Conservation (phyloP, 2,888 invertebrate species). For the Aspidiotus destructor region DNA sequence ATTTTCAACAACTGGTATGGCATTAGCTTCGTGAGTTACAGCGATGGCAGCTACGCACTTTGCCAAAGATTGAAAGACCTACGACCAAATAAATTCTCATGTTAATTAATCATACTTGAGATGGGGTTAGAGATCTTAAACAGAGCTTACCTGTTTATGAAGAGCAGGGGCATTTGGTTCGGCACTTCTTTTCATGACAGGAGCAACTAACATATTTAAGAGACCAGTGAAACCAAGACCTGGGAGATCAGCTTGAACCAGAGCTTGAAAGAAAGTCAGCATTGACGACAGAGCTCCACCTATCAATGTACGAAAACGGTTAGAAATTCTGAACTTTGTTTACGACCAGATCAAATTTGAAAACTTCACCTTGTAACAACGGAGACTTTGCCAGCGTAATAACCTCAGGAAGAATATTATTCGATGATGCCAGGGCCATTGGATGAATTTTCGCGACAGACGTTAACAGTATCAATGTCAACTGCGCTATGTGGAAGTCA, state of each 20-base stretch:
- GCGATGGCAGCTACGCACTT: constrained; percentile 93
- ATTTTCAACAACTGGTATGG: constrained; percentile 55
- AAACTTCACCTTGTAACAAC: constrained; percentile 63
- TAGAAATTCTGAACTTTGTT: neutral
- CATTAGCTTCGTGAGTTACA: constrained; percentile 63
- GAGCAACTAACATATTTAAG: constrained; percentile 63
- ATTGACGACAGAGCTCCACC: constrained; percentile 84
- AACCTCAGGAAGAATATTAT: constrained; percentile 68
- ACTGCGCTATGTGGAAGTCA: constrained; percentile 93
- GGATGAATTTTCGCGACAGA: constrained; percentile 71
- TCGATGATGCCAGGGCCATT: constrained; percentile 62
- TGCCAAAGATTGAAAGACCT: constrained; percentile 89
- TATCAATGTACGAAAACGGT: constrained; percentile 40
- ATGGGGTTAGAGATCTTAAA: too few species aligned
- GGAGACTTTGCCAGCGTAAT: constrained; percentile 81
- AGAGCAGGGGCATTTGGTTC: constrained; percentile 41
- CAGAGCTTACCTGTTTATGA: constrained; percentile 47
- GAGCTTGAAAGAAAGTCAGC: constrained; percentile 83
- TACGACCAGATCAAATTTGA: neutral
- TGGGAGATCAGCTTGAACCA: constrained; percentile 71
- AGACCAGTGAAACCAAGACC: constrained; percentile 73
- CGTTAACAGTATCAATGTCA: constrained; percentile 71
- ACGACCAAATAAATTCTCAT: too few species aligned
- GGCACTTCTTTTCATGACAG: constrained; percentile 46
- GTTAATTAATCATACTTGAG: too few species aligned